Evolutionary conservation across 2,888 invertebrate species (phyloP).

Genomic region (Tryphoninae sp.): DNA sequence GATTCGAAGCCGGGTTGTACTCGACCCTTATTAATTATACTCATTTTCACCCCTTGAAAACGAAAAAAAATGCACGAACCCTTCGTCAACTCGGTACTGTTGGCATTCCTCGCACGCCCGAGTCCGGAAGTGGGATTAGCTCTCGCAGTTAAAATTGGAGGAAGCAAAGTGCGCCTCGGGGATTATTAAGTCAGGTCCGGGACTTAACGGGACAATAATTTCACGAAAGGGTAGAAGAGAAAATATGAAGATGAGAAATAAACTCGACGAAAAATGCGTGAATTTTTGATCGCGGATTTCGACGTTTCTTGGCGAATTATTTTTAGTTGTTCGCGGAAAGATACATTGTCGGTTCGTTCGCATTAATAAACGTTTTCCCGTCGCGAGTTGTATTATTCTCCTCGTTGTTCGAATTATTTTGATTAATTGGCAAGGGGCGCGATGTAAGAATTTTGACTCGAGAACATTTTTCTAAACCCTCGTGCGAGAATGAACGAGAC

Average conservation of each 20-base stretch:
- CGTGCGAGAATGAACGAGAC: conserved; percentile 3
- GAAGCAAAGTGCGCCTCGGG: background rate
- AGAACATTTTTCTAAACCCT: conserved; percentile 12
- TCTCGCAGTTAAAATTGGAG: conserved; percentile 10
- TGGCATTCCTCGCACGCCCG: conserved; percentile 32
- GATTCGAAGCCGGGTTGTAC: background rate
- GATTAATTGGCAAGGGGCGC: background rate
- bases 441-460: background rate
- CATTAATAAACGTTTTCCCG: background rate
- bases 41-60: background rate
- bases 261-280: conserved; percentile 1
- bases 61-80: conserved; percentile 6
- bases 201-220: conserved; percentile 10
- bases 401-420: background rate
- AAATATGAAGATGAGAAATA: background rate
- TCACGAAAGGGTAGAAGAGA: conserved; percentile 8
- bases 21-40: conserved; percentile 3
- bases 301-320: background rate
- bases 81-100: conserved; percentile 3
- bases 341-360: background rate
- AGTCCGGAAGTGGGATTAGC: conserved; percentile 50
- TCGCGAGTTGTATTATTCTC: background rate
- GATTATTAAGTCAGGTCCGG: conserved; percentile 38
- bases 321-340: background rate
- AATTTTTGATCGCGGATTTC: background rate